phyloP scores from a whole-genome alignment of 2,113 vertebrate genomes.

The Mormoops blainvillei region DNA sequence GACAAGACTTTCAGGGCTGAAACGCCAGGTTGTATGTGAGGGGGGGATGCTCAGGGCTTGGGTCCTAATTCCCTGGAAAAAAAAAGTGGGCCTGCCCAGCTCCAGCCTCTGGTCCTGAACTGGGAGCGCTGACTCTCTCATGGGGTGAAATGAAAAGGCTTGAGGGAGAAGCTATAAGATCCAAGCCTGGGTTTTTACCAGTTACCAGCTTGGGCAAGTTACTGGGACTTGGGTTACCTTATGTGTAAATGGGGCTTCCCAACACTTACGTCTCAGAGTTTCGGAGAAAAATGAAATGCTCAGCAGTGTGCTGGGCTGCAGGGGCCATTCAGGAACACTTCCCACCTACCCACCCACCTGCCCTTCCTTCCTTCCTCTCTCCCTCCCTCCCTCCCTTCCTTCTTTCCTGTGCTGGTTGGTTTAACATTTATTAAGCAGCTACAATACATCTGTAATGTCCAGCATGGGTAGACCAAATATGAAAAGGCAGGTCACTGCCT shows the following conservation, averaged over 20 bases:
- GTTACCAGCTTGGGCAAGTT: background rate
- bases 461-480: background rate
- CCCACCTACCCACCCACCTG: no score
- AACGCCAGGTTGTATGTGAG: background rate
- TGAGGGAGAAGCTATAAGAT: background rate
- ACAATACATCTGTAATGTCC: background rate
- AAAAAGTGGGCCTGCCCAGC: no score
- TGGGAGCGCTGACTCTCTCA: fast-evolving
- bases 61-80: background rate
- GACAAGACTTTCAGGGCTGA: background rate
- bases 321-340: background rate
- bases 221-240: background rate
- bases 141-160: background rate
- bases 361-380: background rate
- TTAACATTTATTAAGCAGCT: background rate
- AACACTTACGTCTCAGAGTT: background rate
- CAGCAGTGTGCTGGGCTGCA: background rate
- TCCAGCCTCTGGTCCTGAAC: background rate
- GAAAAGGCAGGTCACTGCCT: background rate
- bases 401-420: background rate
- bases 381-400: no score
- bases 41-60: fast-evolving
- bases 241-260: background rate
- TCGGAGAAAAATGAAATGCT: background rate
- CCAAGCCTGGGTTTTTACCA: background rate